Percentiles rank a stretch among this genome's conserved stretches.
Conservation (phyloP, 2,888 invertebrate species). For the Muschampia plurimacula region DNA sequence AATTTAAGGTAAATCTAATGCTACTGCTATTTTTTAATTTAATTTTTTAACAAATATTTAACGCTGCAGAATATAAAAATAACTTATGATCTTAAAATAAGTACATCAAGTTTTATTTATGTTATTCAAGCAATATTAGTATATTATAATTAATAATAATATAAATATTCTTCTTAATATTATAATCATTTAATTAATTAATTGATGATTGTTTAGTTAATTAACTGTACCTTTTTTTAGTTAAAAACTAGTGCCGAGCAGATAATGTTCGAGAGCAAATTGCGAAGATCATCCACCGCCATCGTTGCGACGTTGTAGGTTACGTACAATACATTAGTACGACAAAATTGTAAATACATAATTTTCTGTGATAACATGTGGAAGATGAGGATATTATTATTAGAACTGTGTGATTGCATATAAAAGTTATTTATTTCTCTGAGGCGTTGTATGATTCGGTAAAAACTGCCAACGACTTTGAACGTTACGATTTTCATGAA, state of each 20-base stretch:
- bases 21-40: too few species aligned
- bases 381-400: constrained; percentile 78
- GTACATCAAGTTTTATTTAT: too few species aligned
- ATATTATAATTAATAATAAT: too few species aligned
- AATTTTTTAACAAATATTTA: too few species aligned
- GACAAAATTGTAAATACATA: constrained; percentile 86
- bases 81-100: too few species aligned
- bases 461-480: constrained; percentile 49
- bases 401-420: constrained; percentile 85
- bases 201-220: background rate
- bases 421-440: constrained; percentile 76
- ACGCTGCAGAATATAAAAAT: too few species aligned
- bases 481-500: constrained; percentile 39
- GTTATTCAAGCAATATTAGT: too few species aligned
- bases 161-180: too few species aligned
- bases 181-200: too few species aligned
- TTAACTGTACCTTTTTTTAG: background rate
- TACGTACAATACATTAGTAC: constrained; percentile 79
- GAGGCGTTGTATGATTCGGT: constrained; percentile 67
- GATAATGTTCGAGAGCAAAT: constrained; percentile 58
- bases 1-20: too few species aligned
- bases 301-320: constrained; percentile 74
- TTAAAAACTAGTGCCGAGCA: constrained; percentile 47
- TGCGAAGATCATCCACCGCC: constrained; percentile 64
- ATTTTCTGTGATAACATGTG: constrained; percentile 86